A percentile compares a stretch with the other conserved stretches of the same genome.
These are phyloP conservation scores for Semnornis frantzii DNA, from an alignment of 2,113 vertebrate species.

Conservation along the genomic window DNA sequence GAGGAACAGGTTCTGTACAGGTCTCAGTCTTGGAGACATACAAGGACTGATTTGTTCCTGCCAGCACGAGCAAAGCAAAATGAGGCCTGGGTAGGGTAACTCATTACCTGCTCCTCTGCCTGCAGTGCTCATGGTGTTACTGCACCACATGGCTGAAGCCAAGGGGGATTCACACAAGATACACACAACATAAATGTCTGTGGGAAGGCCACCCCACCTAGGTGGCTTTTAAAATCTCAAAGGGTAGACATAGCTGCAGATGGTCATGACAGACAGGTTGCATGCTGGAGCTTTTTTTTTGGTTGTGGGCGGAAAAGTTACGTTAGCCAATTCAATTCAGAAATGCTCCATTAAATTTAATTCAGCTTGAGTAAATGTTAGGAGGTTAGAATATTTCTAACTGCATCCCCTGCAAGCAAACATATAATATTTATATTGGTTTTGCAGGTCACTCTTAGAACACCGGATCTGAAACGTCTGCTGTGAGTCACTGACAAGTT, in stretches of 20 bases:
- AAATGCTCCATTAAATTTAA: not conserved
- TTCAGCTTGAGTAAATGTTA: constrained; percentile 11
- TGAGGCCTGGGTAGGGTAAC: not conserved
- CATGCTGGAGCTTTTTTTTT: not conserved
- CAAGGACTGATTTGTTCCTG: not conserved
- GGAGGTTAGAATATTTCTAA: not conserved
- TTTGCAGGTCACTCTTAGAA: not conserved
- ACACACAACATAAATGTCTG: not conserved
- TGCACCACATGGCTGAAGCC: not conserved
- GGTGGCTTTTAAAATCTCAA: not conserved
- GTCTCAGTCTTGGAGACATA: not conserved
- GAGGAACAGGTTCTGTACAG: not conserved
- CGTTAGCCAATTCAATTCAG: not conserved
- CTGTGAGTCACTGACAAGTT: constrained; percentile 9
- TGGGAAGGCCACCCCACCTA: not conserved
- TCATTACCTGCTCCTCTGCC: not conserved
- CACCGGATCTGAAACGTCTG: not conserved
- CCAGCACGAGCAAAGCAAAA: not conserved
- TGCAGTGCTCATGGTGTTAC: not conserved
- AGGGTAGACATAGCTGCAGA: not conserved
- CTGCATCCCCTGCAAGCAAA: not conserved
- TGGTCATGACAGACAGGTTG: not conserved
- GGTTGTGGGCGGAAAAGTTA: not conserved
- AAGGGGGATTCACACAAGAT: not conserved
- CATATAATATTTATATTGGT: not conserved